Evolutionary conservation across 2,797 vertebrate species (phyloP).

Genomic region (Acanthurus leucopareius): DNA sequence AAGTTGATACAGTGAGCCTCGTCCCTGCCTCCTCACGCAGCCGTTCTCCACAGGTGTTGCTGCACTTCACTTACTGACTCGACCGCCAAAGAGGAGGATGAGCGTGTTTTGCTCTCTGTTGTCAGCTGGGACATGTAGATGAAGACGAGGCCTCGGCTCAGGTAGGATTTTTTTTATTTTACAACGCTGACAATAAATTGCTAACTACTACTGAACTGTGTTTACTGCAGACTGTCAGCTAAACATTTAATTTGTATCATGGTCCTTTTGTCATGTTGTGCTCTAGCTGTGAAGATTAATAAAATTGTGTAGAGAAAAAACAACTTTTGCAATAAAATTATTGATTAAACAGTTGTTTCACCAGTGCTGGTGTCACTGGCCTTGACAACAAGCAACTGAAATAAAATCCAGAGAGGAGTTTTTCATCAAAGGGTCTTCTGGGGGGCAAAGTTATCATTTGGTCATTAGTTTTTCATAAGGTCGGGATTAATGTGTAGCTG

Average conservation of each 20-base stretch:
- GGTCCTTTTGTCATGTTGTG: neutral
- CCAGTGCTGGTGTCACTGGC: neutral
- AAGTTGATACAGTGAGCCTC: conserved; percentile 86
- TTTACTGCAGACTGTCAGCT: neutral
- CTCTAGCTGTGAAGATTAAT: neutral
- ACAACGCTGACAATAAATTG: neutral
- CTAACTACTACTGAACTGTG: conserved; percentile 7
- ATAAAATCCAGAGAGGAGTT: conserved; percentile 3
- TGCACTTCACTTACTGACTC: conserved; percentile 38
- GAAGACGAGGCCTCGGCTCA: conserved; percentile 52
- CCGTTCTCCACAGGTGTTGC: conserved; percentile 40
- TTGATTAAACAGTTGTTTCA: neutral
- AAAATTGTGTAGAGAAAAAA: neutral
- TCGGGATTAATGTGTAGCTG: conserved; percentile 42
- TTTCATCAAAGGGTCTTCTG: conserved; percentile 42
- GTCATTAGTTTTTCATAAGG: conserved; percentile 68
- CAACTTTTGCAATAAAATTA: neutral
- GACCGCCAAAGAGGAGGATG: conserved; percentile 21
- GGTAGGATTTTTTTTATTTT: conserved; percentile 56
- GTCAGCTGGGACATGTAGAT: conserved; percentile 45
- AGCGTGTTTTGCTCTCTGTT: conserved; percentile 42
- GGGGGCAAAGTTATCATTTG: conserved; percentile 58
- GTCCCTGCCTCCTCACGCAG: conserved; percentile 36
- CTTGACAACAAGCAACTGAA: conserved; percentile 9
- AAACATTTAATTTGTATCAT: neutral